Base-by-base conservation (phyloP, 1,140 invertebrate genomes). In the Oncopodura yosiiana region DNA sequence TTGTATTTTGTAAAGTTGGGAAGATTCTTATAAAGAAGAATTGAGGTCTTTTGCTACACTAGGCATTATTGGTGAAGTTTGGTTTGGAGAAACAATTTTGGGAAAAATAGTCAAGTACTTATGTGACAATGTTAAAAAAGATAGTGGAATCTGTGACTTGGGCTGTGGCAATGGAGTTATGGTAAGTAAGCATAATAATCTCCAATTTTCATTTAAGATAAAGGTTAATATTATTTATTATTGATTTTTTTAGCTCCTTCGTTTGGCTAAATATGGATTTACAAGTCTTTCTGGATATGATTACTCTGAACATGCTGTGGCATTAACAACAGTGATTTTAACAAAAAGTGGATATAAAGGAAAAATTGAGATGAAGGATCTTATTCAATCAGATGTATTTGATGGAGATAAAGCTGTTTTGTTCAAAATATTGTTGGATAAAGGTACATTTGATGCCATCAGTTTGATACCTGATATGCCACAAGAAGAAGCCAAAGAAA, bases 361-460 rank as follows among this genome's bases (percentile, higher is more conserved):
- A 12, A 24, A 49, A 9, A 23, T 21, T 32, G 29, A 49, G 3
- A 49, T 49, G 14, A 45, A 45, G 5, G 43, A 8, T 6, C 9
- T 4, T 45, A 6, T 45, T 5, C 9, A 45, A 21, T 14, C 24
- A 27, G 43, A 45, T 27, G 9, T 49, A 16, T 11, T 32, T 4
- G 30, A 34, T 14, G 45, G 26, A 18, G 45, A 49, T 34, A 5
- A 16, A 5, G 3, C 32, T 4, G 30, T 23, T 16, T 6, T 3
- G 3, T 49, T 9, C 26, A 29, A n/a, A 4, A 27, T 49, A 8
- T 11, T 4, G 4, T 21, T 49, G 14, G 45, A 49, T 18, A 49
- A 49, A 49, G 45, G 45, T 4, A 49, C 45, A 16, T 49, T 34
- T 49, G 45, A 49, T 19, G 30, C 45, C 6, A 19, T 49, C 4